Conservation (phyloP, 2,113 vertebrate genomes). For the Rousettus leschenaultii region DNA sequence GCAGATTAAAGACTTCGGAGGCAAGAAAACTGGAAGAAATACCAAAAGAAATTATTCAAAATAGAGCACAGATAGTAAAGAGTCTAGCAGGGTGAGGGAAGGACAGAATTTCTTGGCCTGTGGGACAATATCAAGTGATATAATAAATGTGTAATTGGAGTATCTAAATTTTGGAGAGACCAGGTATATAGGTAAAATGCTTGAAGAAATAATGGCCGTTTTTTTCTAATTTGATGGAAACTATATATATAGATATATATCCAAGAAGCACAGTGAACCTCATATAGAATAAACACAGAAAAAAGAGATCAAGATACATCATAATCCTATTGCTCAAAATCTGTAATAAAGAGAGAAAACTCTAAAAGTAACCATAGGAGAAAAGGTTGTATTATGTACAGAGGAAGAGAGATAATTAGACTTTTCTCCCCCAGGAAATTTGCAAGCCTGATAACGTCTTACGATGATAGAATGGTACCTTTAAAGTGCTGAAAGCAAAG, state of each 20-base stretch:
- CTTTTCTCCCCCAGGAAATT: not conserved
- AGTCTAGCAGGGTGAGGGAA: not conserved
- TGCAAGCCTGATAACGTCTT: not conserved
- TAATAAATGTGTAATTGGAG: not conserved
- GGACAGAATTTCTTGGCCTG: not conserved
- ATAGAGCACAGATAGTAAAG: not conserved
- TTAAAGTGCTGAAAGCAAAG: not conserved
- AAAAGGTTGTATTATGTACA: not conserved
- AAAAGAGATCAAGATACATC: not conserved
- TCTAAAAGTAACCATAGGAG: not conserved
- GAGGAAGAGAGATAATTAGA: not conserved
- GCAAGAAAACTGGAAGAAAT: not conserved
- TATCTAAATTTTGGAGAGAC: not conserved
- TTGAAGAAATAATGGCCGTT: not conserved
- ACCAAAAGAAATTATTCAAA: slow-evolving; percentile 2
- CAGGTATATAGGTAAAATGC: not conserved
- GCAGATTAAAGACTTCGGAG: not conserved
- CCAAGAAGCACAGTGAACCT: not conserved
- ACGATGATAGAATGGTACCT: not conserved
- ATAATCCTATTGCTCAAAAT: not conserved
- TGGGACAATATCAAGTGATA: not conserved
- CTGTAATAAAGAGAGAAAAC: not conserved
- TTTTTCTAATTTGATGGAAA: not conserved
- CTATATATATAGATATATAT: not conserved
- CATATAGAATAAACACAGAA: not conserved